A percentile compares a stretch with the other conserved stretches of the same genome.
Evolutionary conservation across 2,888 invertebrate genomes (phyloP).

Genomic region (Temnothorax rugatulus): DNA sequence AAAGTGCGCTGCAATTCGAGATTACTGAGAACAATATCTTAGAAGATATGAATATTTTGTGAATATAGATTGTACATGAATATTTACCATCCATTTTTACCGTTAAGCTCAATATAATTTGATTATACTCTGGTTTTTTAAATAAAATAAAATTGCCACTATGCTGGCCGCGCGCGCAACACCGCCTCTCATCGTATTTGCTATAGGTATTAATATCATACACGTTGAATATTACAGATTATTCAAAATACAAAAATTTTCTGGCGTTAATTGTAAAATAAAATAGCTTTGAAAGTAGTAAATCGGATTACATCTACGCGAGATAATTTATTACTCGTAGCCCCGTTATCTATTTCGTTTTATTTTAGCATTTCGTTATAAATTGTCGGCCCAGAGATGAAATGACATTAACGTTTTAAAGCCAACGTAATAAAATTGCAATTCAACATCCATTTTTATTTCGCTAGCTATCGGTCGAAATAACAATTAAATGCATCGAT

Average conservation of each 20-base stretch:
- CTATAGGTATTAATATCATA: background rate
- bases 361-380: background rate
- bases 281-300: background rate
- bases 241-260: background rate
- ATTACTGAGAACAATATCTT: background rate
- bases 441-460: background rate
- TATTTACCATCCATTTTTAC: background rate
- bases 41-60: background rate
- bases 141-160: background rate
- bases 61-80: no score
- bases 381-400: background rate
- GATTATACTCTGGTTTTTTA: background rate
- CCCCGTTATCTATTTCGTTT: background rate
- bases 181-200: background rate
- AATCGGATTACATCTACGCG: background rate
- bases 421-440: constrained; percentile 13
- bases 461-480: background rate
- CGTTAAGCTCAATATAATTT: background rate
- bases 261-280: background rate
- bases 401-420: background rate
- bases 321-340: background rate
- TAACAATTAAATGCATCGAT: constrained; percentile 59
- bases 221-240: background rate
- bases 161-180: no score
- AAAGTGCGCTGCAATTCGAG: background rate